Percentiles rank a stretch among this genome's conserved stretches.
Conservation (phyloP, 2,888 invertebrate genomes). For the Ryuthela nishihirai region DNA sequence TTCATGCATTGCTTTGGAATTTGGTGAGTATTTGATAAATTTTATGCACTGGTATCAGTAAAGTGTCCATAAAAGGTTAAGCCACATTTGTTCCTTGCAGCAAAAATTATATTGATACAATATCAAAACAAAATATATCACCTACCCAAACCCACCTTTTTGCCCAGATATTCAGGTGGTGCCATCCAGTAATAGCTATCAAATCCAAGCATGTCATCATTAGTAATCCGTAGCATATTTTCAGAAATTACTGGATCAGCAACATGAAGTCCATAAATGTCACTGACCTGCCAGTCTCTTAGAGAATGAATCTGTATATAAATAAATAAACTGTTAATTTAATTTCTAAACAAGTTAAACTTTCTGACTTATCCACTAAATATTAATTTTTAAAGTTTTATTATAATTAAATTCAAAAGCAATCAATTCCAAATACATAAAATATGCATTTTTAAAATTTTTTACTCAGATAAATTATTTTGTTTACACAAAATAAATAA, state of each 20-base stretch:
- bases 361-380: not conserved
- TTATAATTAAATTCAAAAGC: no score
- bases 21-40: no score
- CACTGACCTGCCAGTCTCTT: constrained; percentile 24
- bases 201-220: constrained; percentile 52
- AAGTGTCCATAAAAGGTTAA: no score
- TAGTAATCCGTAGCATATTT: constrained; percentile 43
- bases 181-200: constrained; percentile 84
- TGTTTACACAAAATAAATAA: no score
- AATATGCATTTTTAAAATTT: no score
- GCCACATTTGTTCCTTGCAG: not conserved
- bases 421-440: no score
- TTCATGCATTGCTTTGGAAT: no score
- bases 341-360: not conserved
- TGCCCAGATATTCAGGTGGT: constrained; percentile 72
- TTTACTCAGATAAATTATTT: no score
- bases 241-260: constrained; percentile 13
- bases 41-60: no score
- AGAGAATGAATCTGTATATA: constrained; percentile 14
- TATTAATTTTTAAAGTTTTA: not conserved
- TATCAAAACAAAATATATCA: constrained; percentile 17
- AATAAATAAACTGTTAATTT: not conserved
- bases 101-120: not conserved
- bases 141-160: constrained; percentile 50
- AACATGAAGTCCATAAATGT: constrained; percentile 22